These are phyloP conservation scores for Amphilophus citrinellus DNA, from an alignment of 2,113 vertebrate species.

Conservation along the genomic window DNA sequence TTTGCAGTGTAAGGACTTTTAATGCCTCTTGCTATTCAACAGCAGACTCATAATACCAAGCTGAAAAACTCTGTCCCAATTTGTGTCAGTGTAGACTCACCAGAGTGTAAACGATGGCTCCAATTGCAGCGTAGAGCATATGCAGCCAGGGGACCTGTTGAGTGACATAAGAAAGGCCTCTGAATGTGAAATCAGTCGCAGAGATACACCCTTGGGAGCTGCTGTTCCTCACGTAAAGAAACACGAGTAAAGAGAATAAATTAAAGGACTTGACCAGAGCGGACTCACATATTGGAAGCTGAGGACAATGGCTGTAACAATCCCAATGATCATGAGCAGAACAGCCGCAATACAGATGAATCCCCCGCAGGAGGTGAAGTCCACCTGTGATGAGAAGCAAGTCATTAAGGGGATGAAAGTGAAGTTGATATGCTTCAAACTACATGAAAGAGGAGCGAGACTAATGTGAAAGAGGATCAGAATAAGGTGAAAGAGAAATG, in stretches of 20 bases:
- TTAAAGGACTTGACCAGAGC: slow-evolving; percentile 30
- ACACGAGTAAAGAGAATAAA: slow-evolving; percentile 32
- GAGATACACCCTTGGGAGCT: slow-evolving; percentile 24
- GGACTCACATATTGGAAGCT: slow-evolving; percentile 92
- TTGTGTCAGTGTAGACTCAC: slow-evolving; percentile 79
- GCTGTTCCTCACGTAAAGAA: slow-evolving; percentile 13
- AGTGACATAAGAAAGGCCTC: slow-evolving; percentile 52
- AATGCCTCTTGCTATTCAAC: background rate
- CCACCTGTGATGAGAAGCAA: slow-evolving; percentile 85
- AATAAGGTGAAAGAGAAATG: background rate
- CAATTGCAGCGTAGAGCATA: slow-evolving; percentile 93
- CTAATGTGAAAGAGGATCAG: slow-evolving; percentile 24
- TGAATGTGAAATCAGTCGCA: slow-evolving; percentile 42
- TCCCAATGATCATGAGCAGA: slow-evolving; percentile 88
- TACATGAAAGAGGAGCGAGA: slow-evolving; percentile 25
- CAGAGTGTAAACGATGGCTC: slow-evolving; percentile 91
- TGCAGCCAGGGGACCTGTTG: slow-evolving; percentile 91
- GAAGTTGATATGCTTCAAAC: slow-evolving; percentile 35
- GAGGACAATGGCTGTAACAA: slow-evolving; percentile 89
- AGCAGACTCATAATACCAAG: background rate
- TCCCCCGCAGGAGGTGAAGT: slow-evolving; percentile 94
- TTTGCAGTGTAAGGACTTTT: background rate
- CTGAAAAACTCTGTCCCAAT: background rate
- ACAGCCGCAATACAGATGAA: slow-evolving; percentile 89
- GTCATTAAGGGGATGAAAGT: slow-evolving; percentile 56